Base-by-base conservation (phyloP, 2,113 vertebrate species). In the Petaurus breviceps region DNA sequence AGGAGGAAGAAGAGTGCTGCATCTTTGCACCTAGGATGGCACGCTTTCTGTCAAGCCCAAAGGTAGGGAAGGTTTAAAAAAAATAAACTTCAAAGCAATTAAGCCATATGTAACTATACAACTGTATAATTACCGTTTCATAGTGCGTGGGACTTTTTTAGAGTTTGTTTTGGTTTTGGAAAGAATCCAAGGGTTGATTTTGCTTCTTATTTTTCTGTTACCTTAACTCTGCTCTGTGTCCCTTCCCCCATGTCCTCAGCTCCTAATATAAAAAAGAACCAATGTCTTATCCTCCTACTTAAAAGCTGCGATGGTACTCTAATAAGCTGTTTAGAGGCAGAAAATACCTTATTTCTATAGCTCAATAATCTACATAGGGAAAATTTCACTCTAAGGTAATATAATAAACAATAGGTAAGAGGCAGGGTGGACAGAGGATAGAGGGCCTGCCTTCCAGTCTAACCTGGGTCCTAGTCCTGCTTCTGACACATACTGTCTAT, bases 201-300 rank as follows among this genome's bases (percentile, higher is more conserved):
- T 95, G 50, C 37, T 51, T 50, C 84, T 47, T n/a, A 2, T 23
- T 50, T 92, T 24, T 22, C 51, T 43, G 24, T 7, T 8, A 25
- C 8, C 10, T 0, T 10, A 25, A 53, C 89, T 47, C 89, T 47
- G 31, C n/a, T 3, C 3, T 19, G 23, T 90, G 50, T 0, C 0
- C 0, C 31, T 37, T 68, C 12, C 28, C 61, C 12, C 22, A 11
- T 12, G 1, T 19, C 89, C 47, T 68, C 61, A 68, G 31, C 22
- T 68, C 31, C 31, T 12, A 37, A 37, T 16, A 37, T 68, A 68
- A 37, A 68, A 52, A 37, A 94, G 25, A 22, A 55, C 10, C 0
- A 0, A 16, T 19, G 92, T 46, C n/a, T 43, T 91, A 19, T 16
- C 25, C 46, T 90, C 37, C 14, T 31, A 0, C 0, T 31, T 0